Percentiles rank a stretch among this genome's conserved stretches.
Evolutionary conservation across 2,797 vertebrate genomes (phyloP).

Genomic region (Gadopsis bispinosus): DNA sequence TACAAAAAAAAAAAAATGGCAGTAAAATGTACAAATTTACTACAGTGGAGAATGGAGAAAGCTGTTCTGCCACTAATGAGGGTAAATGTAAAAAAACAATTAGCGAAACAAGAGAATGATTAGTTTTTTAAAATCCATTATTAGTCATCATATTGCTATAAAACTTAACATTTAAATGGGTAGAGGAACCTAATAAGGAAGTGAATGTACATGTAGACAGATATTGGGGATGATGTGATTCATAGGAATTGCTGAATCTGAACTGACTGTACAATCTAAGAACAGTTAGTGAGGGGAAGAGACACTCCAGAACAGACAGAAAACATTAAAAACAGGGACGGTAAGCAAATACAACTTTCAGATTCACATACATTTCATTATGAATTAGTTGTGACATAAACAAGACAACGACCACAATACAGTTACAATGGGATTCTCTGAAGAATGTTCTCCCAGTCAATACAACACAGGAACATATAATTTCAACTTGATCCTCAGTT

Average conservation of each 20-base stretch:
- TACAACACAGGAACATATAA: constrained; percentile 19
- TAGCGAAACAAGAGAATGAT: constrained; percentile 27
- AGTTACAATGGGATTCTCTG: constrained; percentile 54
- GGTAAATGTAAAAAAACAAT: background rate
- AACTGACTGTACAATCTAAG: constrained; percentile 38
- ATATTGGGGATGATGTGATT: constrained; percentile 35
- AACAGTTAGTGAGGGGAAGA: constrained; percentile 60
- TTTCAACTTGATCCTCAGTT: background rate
- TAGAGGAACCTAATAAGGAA: constrained; percentile 19
- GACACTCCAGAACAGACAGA: constrained; percentile 42
- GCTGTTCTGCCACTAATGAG: constrained; percentile 15
- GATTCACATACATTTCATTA: constrained; percentile 41
- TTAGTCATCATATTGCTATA: constrained; percentile 26
- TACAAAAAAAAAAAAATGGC: background rate
- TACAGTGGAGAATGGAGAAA: background rate
- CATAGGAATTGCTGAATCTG: constrained; percentile 44
- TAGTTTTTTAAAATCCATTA: constrained; percentile 29
- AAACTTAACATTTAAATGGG: constrained; percentile 11
- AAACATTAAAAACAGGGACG: constrained; percentile 52
- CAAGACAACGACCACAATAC: constrained; percentile 43
- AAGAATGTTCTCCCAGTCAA: constrained; percentile 56
- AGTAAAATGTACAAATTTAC: constrained; percentile 15
- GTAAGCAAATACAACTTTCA: constrained; percentile 45
- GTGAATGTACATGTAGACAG: constrained; percentile 24
- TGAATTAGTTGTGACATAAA: constrained; percentile 55